Conservation (phyloP, 2,113 vertebrate species). For the Heloderma charlesbogerti region DNA sequence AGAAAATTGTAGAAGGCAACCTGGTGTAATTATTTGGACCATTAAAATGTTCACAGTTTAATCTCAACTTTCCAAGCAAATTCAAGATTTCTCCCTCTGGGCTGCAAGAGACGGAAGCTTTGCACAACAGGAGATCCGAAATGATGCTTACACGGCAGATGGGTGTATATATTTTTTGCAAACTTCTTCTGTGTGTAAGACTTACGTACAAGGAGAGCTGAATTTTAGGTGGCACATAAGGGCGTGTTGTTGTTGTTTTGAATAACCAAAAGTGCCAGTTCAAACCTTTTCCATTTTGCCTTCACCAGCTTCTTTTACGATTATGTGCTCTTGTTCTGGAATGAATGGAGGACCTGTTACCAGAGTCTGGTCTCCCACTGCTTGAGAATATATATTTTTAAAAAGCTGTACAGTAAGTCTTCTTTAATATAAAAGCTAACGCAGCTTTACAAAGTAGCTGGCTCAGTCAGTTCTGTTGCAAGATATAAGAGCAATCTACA, state of each 20-base stretch:
- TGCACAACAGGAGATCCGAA: conserved; percentile 4
- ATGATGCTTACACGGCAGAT: conserved; percentile 1
- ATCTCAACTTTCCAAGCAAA: conserved; percentile 54
- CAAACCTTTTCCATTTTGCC: conserved; percentile 44
- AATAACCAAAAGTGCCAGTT: conserved; percentile 47
- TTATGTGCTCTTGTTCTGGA: not conserved
- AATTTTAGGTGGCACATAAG: conserved; percentile 59
- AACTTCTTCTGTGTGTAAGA: not conserved
- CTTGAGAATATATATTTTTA: conserved; percentile 42
- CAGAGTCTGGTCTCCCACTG: conserved; percentile 31
- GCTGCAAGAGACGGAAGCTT: conserved; percentile 5
- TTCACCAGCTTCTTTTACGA: conserved; percentile 1
- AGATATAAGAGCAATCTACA: conserved; percentile 36
- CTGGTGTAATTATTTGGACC: conserved; percentile 67
- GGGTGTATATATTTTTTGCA: not conserved
- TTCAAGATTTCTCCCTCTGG: conserved; percentile 9
- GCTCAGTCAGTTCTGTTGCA: conserved; percentile 69
- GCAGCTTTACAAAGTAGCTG: conserved; percentile 70
- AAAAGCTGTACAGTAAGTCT: conserved; percentile 48
- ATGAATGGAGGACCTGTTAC: not conserved
- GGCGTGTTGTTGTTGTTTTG: conserved; percentile 44
- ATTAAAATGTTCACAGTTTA: conserved; percentile 49
- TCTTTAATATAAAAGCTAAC: conserved; percentile 63
- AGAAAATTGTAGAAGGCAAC: conserved; percentile 69
- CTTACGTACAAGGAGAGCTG: not conserved